These are phyloP conservation scores for Plebejus anna DNA, from an alignment of 2,888 invertebrate species.

Conservation along the genomic window DNA sequence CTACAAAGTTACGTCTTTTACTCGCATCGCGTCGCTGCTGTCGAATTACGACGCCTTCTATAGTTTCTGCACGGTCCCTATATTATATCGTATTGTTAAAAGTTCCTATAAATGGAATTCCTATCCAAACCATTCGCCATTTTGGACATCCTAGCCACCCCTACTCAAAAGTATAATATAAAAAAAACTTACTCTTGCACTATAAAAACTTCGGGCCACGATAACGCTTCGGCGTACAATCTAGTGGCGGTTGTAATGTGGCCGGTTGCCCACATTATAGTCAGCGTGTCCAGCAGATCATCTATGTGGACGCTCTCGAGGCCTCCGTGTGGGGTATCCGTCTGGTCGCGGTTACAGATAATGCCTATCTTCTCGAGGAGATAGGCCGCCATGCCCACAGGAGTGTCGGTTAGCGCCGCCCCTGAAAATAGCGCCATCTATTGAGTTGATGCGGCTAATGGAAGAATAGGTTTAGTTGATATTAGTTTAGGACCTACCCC, in stretches of 20 bases:
- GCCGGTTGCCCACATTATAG: conserved; percentile 89
- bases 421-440: conserved; percentile 67
- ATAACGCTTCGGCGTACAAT: conserved; percentile 84
- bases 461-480: neutral
- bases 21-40: no score
- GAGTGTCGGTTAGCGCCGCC: conserved; percentile 85
- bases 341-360: conserved; percentile 82
- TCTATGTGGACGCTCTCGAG: conserved; percentile 82
- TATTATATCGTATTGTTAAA: no score
- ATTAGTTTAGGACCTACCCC: neutral
- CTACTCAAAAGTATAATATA: neutral
- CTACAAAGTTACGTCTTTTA: no score
- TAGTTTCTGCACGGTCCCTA: no score
- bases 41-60: no score
- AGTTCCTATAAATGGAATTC: no score
- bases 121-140: no score
- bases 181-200: conserved; percentile 52
- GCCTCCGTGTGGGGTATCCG: conserved; percentile 82
- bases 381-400: conserved; percentile 92
- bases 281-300: conserved; percentile 89
- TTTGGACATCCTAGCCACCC: no score
- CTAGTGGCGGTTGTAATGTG: conserved; percentile 88
- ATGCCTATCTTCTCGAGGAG: conserved; percentile 92
- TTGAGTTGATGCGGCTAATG: neutral
- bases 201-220: conserved; percentile 44